Evolutionary conservation across 2,888 invertebrate genomes (phyloP).

Genomic region (Nowickia ferox): DNA sequence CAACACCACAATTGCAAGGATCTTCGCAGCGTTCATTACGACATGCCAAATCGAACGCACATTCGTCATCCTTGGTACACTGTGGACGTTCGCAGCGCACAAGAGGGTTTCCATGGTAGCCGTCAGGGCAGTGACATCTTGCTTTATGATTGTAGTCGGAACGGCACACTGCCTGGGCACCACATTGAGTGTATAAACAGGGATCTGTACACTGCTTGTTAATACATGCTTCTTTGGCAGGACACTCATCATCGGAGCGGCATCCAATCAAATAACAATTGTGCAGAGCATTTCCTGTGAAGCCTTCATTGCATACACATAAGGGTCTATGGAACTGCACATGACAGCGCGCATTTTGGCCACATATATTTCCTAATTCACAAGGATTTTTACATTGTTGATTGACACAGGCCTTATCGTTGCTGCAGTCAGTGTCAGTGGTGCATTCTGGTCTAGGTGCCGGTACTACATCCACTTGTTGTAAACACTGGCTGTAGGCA

Average conservation of each 20-base stretch:
- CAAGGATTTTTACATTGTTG: conserved; percentile 90
- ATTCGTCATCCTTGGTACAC: conserved; percentile 90
- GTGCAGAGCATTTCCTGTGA: conserved; percentile 91
- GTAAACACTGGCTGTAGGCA: conserved; percentile 89
- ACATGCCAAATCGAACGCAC: conserved; percentile 91
- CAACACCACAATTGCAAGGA: conserved; percentile 92
- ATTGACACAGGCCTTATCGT: conserved; percentile 92
- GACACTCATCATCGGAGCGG: conserved; percentile 92
- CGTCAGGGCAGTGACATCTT: conserved; percentile 90
- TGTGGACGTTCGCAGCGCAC: conserved; percentile 90
- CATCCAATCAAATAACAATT: conserved; percentile 93
- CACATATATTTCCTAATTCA: conserved; percentile 87
- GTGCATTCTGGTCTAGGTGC: conserved; percentile 90
- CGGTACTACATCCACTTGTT: conserved; percentile 82
- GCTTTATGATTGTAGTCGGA: conserved; percentile 90
- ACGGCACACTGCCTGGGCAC: conserved; percentile 90
- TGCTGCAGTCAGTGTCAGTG: conserved; percentile 90
- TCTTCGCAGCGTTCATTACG: conserved; percentile 90
- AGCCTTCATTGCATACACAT: conserved; percentile 91
- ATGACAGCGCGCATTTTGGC: conserved; percentile 90
- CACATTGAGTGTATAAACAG: conserved; percentile 91
- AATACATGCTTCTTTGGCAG: conserved; percentile 91
- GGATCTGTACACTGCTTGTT: conserved; percentile 92
- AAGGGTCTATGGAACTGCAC: conserved; percentile 91
- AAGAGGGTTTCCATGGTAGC: conserved; percentile 91